Conservation (phyloP, 2,888 invertebrate genomes). For the Drosophila mercatorum region DNA sequence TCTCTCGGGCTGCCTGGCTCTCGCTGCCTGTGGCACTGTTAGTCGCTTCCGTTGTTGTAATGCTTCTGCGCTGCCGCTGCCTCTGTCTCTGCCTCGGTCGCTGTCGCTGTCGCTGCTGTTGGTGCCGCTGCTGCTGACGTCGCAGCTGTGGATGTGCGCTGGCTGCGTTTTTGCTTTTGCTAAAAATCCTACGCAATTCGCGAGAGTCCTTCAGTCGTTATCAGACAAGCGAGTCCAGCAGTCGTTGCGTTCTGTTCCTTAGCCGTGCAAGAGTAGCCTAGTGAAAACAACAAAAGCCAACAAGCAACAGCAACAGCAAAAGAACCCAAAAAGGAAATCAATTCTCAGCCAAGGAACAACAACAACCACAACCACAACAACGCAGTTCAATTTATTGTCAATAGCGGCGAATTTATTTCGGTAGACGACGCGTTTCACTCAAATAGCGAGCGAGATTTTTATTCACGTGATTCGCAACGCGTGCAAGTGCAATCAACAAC, state of each 20-base stretch:
- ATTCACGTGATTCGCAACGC: slow-evolving; percentile 73
- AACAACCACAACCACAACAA: slow-evolving; percentile 18
- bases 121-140: slow-evolving; percentile 34
- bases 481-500: slow-evolving; percentile 81
- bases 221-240: slow-evolving; percentile 84
- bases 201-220: slow-evolving; percentile 84
- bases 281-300: slow-evolving; percentile 66
- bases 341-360: slow-evolving; percentile 34
- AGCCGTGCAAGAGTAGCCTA: slow-evolving; percentile 83
- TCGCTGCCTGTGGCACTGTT: slow-evolving; percentile 49
- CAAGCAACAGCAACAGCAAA: slow-evolving; percentile 35
- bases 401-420: slow-evolving; percentile 46
- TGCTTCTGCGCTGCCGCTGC: slow-evolving; percentile 54
- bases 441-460: slow-evolving; percentile 56
- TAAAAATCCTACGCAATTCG: slow-evolving; percentile 81
- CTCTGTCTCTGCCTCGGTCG: slow-evolving; percentile 29
- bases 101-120: slow-evolving; percentile 1
- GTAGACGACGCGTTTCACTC: slow-evolving; percentile 48
- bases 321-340: slow-evolving; percentile 53
- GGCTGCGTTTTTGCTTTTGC: slow-evolving; percentile 66
- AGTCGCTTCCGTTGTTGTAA: slow-evolving; percentile 77
- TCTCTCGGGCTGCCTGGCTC: slow-evolving; percentile 11
- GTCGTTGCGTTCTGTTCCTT: slow-evolving; percentile 84
- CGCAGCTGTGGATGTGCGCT: slow-evolving; percentile 31
- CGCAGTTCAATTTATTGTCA: slow-evolving; percentile 53